phyloP scores from a whole-genome alignment of 2,797 vertebrate genomes.

The Eidolon dupreanum region DNA sequence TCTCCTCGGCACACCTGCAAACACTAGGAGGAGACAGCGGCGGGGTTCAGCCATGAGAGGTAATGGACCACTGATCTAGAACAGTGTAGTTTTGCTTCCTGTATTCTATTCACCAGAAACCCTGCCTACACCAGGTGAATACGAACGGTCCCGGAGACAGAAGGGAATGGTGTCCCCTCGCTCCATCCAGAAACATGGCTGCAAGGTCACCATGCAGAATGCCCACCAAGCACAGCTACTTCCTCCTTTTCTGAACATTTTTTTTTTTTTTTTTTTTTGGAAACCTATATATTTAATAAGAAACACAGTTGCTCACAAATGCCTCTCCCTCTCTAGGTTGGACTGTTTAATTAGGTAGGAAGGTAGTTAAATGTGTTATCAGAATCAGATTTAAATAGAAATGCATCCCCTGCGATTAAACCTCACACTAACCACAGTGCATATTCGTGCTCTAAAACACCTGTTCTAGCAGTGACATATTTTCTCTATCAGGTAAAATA shows the following conservation, averaged over 20 bases:
- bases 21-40: not conserved
- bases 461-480: slow-evolving; percentile 18
- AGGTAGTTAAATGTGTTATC: not conserved
- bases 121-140: not conserved
- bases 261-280: not conserved
- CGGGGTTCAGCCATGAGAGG: not conserved
- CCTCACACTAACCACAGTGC: slow-evolving; percentile 21
- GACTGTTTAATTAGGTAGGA: slow-evolving; percentile 36
- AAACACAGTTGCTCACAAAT: not conserved
- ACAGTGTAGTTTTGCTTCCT: not conserved
- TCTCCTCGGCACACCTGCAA: not conserved
- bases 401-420: slow-evolving; percentile 55
- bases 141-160: not conserved
- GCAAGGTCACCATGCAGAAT: not conserved
- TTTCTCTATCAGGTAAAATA: slow-evolving; percentile 7
- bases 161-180: not conserved
- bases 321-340: slow-evolving; percentile 1
- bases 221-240: not conserved
- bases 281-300: not conserved
- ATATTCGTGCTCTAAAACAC: not conserved
- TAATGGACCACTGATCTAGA: not conserved
- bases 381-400: slow-evolving; percentile 72
- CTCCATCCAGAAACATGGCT: not conserved
- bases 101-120: not conserved
- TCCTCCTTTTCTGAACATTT: not conserved